Evolutionary conservation across 2,113 vertebrate species (phyloP), one percentile per base, ranked within the genome.

Genomic region (Hippoglossus stenolepis): DNA sequence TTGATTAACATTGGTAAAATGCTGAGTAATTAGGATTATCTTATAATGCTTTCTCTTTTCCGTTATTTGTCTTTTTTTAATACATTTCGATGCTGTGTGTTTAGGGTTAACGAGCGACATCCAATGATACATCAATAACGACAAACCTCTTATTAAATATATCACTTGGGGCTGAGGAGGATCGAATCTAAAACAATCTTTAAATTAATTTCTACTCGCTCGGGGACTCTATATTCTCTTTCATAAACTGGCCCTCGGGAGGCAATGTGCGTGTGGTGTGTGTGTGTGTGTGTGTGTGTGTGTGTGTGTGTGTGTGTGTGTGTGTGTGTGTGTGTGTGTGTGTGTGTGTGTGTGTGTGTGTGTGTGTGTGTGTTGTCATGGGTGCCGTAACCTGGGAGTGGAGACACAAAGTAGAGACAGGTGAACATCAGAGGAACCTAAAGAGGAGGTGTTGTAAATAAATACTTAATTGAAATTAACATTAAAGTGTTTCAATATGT

Each of bases 301-400:
- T 81, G 85, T 80, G 87, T 91, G 85, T 87, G 72, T 45, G 43
- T 13, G 40, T 49, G 56, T 49, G 62, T 73, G 77, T 63, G 85
- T 80, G 87, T 91, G 67, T 81, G 85, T 80, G 54, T 31, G 67
- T 81, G 85, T 80, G 54, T 31, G 67, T 81, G 85, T 80, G 23
- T 23, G 23, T 28, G 67, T 81, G 85, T 80, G 87, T 91, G 85
- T 87, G 72, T 45, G 43, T 13, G 40, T 49, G 56, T 49, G 62
- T 73, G 77, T 63, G 85, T 80, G 87, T 91, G 85, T 87, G 73
- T 80, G 94, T 96, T 94, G 93, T 94, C 94, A 95, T 94, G 94
- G 95, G 84, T 82, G 90, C 92, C 43, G 91, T 92, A 87, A 88
- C 91, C 76, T 65, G 47, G 88, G 88, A 89, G 77, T 82, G 86